A percentile compares a stretch with the other conserved stretches of the same genome.
phyloP scores from a whole-genome alignment of 2,113 vertebrate species.

The Diadophis punctatus region DNA sequence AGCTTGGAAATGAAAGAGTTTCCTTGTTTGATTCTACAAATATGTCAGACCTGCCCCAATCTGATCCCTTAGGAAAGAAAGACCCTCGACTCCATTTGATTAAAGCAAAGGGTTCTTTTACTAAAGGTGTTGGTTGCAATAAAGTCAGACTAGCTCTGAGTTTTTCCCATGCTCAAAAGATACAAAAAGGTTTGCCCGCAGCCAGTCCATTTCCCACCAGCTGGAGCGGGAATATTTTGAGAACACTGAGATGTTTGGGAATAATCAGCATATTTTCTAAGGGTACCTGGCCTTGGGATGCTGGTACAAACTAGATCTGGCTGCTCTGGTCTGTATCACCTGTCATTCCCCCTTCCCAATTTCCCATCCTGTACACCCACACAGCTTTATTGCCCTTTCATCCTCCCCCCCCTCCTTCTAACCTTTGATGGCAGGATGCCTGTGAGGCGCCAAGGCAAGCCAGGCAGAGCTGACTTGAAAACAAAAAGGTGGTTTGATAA shows the following conservation, averaged over 20 bases:
- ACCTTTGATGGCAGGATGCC: not conserved
- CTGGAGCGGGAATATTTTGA: not conserved
- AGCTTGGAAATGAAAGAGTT: not conserved
- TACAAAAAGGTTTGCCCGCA: not conserved
- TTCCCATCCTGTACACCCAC: not conserved
- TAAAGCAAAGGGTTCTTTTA: not conserved
- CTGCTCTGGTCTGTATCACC: not conserved
- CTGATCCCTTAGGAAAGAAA: not conserved
- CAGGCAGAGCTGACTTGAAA: not conserved
- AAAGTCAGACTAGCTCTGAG: not conserved
- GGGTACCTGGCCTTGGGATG: not conserved
- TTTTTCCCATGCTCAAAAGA: not conserved
- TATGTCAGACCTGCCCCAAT: not conserved
- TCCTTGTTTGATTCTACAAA: not conserved
- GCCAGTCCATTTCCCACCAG: not conserved
- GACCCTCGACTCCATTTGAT: not conserved
- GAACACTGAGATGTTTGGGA: not conserved
- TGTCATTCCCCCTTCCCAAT: not conserved
- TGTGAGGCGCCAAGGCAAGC: not conserved
- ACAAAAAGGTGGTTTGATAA: not conserved
- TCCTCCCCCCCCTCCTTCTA: not conserved
- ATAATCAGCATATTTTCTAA: not conserved
- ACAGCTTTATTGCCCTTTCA: not conserved
- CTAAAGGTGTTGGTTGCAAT: not conserved
- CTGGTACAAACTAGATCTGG: not conserved